Evolutionary conservation across 2,888 invertebrate genomes (phyloP).

Genomic region (Catocala fraxini): DNA sequence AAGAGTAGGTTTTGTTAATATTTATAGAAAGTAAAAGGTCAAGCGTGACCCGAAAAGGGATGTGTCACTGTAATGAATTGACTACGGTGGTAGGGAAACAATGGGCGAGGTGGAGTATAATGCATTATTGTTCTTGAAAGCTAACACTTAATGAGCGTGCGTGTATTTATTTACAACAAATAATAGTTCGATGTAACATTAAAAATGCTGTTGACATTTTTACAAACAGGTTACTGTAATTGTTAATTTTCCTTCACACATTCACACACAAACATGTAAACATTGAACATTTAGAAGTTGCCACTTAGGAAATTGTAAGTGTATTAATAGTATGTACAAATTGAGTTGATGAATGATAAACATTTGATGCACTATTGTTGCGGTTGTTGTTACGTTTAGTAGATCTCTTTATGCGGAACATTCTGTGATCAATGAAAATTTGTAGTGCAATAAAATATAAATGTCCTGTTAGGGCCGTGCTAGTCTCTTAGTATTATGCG

Average conservation of each 20-base stretch:
- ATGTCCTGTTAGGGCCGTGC: conserved; percentile 61
- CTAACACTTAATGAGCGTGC: conserved; percentile 11
- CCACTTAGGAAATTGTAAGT: conserved; percentile 8
- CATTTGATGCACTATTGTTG: conserved; percentile 49
- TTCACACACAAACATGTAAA: background rate
- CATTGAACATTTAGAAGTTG: conserved; percentile 12
- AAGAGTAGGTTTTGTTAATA: no score
- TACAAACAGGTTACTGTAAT: conserved; percentile 16
- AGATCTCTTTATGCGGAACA: conserved; percentile 74
- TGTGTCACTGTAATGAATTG: conserved; percentile 7
- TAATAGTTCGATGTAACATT: conserved; percentile 10
- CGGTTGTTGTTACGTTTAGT: conserved; percentile 53
- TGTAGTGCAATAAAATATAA: conserved; percentile 74
- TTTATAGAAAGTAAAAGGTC: no score
- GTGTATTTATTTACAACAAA: conserved; percentile 9
- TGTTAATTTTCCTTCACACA: conserved; percentile 9
- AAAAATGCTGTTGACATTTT: conserved; percentile 7
- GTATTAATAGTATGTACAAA: conserved; percentile 14
- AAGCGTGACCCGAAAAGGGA: background rate
- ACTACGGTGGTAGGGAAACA: background rate
- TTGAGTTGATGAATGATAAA: conserved; percentile 27
- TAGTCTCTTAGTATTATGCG: conserved; percentile 66
- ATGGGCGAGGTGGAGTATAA: background rate
- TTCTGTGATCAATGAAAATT: conserved; percentile 77
- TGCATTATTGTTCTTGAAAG: conserved; percentile 8